These are phyloP conservation scores for Pluvianellus socialis DNA, from an alignment of 2,113 vertebrate species.

Conservation along the genomic window DNA sequence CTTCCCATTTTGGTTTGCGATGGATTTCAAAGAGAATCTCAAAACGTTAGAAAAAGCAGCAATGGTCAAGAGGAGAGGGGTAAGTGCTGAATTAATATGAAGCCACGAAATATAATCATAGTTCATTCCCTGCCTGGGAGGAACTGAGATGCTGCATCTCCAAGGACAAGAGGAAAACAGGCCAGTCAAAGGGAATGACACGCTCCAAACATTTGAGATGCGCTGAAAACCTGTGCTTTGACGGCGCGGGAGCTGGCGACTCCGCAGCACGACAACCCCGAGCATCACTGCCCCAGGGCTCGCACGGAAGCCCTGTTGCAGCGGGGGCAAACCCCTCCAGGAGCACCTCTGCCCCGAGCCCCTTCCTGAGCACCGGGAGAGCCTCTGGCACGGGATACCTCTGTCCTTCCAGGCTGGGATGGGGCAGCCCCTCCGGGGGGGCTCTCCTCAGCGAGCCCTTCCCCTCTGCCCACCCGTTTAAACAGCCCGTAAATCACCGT, in stretches of 20 bases:
- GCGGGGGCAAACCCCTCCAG: neutral
- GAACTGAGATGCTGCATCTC: neutral
- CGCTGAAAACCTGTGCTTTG: neutral
- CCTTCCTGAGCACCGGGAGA: rapidly evolving
- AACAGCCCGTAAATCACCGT: neutral
- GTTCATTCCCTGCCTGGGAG: neutral
- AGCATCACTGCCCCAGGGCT: neutral
- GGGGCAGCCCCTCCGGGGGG: neutral
- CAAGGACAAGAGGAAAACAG: neutral
- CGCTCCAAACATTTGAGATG: rapidly evolving
- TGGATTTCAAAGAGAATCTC: neutral
- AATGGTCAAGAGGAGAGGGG: neutral
- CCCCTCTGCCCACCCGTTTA: rapidly evolving
- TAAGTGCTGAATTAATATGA: neutral
- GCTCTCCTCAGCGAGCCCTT: too few species aligned
- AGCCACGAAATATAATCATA: neutral
- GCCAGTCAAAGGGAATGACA: neutral
- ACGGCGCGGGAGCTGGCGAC: rapidly evolving
- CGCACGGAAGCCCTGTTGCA: rapidly evolving
- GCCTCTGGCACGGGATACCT: too few species aligned
- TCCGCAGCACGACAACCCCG: rapidly evolving
- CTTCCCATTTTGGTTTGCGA: neutral
- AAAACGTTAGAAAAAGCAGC: neutral
- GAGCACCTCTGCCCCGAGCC: neutral
- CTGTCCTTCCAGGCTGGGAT: neutral